Evolutionary conservation across 92 coral and sea anemone species (phyloP).

Genomic region (Umimayanthus kanabou): DNA sequence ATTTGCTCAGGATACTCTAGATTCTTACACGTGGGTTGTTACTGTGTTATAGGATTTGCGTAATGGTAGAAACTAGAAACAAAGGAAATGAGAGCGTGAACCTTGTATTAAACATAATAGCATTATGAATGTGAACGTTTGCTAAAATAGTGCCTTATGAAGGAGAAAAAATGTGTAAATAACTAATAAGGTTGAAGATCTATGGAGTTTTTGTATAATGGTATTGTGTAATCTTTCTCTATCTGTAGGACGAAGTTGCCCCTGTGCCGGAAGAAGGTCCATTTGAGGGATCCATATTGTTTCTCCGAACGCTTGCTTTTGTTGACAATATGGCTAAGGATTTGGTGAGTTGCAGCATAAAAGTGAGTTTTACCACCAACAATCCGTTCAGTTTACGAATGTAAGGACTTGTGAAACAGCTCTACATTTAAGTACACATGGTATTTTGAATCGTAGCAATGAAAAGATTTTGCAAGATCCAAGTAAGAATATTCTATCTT

Average conservation of each 20-base stretch:
- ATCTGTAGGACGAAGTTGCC: conserved; percentile 71
- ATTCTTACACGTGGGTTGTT: too few species aligned
- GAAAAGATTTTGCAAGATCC: too few species aligned
- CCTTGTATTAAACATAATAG: not conserved
- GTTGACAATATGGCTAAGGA: conserved; percentile 95
- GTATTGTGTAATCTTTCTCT: not conserved
- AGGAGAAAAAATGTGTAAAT: not conserved
- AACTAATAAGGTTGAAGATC: not conserved
- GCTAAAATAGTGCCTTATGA: not conserved
- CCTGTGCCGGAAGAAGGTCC: conserved; percentile 63
- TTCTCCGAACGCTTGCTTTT: conserved; percentile 81
- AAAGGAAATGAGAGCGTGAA: not conserved
- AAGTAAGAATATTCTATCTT: too few species aligned
- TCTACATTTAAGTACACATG: too few species aligned
- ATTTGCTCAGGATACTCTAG: too few species aligned
- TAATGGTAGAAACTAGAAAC: too few species aligned
- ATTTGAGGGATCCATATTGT: conserved; percentile 80
- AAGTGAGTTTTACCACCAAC: not conserved
- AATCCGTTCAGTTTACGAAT: too few species aligned
- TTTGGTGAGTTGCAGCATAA: conserved; percentile 60
- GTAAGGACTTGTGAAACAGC: too few species aligned
- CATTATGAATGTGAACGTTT: not conserved
- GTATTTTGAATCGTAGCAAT: too few species aligned
- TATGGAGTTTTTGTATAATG: not conserved
- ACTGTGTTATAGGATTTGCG: too few species aligned